Evolutionary conservation across 2,797 vertebrate genomes (phyloP), one percentile per base, ranked within the genome.

Genomic region (Percopsis omiscomaycus): DNA sequence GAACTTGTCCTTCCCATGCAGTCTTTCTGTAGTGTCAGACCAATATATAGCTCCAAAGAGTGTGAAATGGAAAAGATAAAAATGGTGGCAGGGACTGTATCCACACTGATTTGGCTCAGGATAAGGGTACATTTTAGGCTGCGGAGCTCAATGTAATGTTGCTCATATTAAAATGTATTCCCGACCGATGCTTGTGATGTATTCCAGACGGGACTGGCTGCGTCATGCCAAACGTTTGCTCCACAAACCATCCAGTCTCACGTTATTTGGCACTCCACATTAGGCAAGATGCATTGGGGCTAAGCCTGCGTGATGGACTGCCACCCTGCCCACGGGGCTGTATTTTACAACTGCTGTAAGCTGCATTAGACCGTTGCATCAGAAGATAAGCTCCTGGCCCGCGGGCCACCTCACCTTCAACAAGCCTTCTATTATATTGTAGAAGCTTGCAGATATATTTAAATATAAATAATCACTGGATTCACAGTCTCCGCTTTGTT

Each of bases 11-110:
- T 27, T 29, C 66, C 29, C 44, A 54, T 55, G 3, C 14, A 69
- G 64, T 37, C 5, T 37, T 72, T 69, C 69, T 71, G 59, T 74
- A 68, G 71, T 68, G 65, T 62, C 64, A 70, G 30, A 65, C 58
- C 50, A 47, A 83, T 78, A 62, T 68, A 67, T 59, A 63, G 70
- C 84, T 85, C 75, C 78, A 80, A 73, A 79, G 79, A 78, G 69
- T 85, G 77, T 85, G 82, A 86, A 88, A 86, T 88, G 71, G 68
- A 77, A 81, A 61, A 53, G 72, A 80, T 68, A 50, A 69, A 77
- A 80, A 77, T 78, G 75, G 64, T 75, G 63, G 56, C 68, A 46
- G 61, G 60, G 54, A 22, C 61, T 1, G 9, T 22, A 60, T 63
- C 68, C 45, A 9, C 28, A 44, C 22, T 68, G 74, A 81, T 84